These are phyloP conservation scores for Myiotriccus ornatus DNA, from an alignment of 2,797 vertebrate species.

Conservation along the genomic window DNA sequence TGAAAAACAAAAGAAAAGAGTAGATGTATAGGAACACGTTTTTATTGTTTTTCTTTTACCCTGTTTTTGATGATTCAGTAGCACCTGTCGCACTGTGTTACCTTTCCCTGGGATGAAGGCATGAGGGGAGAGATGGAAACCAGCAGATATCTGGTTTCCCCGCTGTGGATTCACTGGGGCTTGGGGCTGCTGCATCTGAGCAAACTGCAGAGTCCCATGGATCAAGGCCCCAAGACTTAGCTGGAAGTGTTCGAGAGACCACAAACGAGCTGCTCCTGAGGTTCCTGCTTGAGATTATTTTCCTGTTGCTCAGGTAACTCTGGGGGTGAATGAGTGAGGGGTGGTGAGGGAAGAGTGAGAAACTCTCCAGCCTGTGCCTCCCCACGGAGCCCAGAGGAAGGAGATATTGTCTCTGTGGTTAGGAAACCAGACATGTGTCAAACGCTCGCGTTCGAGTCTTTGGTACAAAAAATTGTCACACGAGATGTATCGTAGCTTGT, in stretches of 20 bases:
- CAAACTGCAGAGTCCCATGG: not conserved
- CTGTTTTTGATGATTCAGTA: constrained; percentile 8
- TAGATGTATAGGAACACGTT: not conserved
- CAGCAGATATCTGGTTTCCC: not conserved
- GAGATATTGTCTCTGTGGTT: constrained; percentile 30
- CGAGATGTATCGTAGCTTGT: not conserved
- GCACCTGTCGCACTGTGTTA: not conserved
- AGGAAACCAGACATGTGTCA: not conserved
- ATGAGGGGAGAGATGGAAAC: not conserved
- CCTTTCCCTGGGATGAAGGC: not conserved
- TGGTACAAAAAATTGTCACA: not conserved
- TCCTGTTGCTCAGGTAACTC: not conserved
- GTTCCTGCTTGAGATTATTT: not conserved
- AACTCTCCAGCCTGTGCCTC: constrained; percentile 6
- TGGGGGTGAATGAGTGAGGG: not conserved
- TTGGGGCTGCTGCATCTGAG: not conserved
- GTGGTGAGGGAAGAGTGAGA: not conserved
- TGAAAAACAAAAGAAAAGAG: not conserved
- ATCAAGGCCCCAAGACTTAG: accelerated
- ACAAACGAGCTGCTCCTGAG: not conserved
- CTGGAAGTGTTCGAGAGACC: not conserved
- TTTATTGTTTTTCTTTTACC: not conserved
- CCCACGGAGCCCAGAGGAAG: constrained; percentile 17
- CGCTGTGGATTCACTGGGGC: not conserved
- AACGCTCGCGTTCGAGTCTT: not conserved